A percentile compares a stretch with the other conserved stretches of the same genome.
phyloP scores from a whole-genome alignment of 2,113 vertebrate genomes.

The Chaetura pelagica region DNA sequence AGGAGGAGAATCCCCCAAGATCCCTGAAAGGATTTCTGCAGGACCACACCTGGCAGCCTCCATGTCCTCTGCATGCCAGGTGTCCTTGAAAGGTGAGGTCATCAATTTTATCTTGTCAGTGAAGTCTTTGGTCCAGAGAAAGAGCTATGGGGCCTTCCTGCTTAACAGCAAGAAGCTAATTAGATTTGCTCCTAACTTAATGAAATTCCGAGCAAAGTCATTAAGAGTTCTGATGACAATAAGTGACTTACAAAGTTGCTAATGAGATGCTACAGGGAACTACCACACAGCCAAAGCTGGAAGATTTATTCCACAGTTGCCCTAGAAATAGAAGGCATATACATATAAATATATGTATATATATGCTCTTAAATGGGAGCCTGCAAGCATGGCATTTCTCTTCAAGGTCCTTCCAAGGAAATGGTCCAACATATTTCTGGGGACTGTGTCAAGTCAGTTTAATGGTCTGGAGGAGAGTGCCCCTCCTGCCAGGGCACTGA shows the following conservation, averaged over 20 bases:
- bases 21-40: not conserved
- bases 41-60: not conserved
- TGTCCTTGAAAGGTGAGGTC: slow-evolving; percentile 5
- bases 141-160: not conserved
- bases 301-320: not conserved
- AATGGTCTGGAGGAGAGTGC: rapidly evolving
- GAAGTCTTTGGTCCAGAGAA: not conserved
- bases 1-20: not conserved
- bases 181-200: slow-evolving; percentile 62
- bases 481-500: not conserved
- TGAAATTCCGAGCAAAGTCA: slow-evolving; percentile 67
- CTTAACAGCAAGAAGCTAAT: slow-evolving; percentile 59
- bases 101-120: slow-evolving; percentile 14
- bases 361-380: slow-evolving; percentile 16
- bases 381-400: not conserved
- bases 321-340: slow-evolving; percentile 30
- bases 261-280: slow-evolving; percentile 51
- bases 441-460: not conserved
- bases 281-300: slow-evolving; percentile 22
- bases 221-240: slow-evolving; percentile 58
- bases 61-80: not conserved
- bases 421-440: not conserved
- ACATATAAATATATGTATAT: not conserved
- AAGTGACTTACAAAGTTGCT: slow-evolving; percentile 63
- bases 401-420: not conserved